phyloP scores from a whole-genome alignment of 2,888 invertebrate species.

The Cantharis rustica region DNA sequence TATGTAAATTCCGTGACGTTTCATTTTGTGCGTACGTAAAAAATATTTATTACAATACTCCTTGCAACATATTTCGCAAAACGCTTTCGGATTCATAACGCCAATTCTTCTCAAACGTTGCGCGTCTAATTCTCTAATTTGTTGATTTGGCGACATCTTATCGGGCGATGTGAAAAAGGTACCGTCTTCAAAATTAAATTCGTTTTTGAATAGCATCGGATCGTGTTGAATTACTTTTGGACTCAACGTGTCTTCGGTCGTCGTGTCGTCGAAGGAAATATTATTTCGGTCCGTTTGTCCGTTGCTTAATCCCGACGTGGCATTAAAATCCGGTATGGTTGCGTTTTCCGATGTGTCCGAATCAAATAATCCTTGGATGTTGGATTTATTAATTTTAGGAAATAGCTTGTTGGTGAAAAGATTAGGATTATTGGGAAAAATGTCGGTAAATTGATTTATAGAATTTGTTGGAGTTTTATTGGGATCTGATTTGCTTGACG shows the following conservation, averaged over 20 bases:
- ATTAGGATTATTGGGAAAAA: slow-evolving; percentile 64
- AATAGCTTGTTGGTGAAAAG: slow-evolving; percentile 76
- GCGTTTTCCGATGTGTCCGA: slow-evolving; percentile 42
- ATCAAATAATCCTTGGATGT: slow-evolving; percentile 39
- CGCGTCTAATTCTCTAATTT: slow-evolving; percentile 70
- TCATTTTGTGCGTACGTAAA: slow-evolving; percentile 88
- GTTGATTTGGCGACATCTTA: slow-evolving; percentile 51
- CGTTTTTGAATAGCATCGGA: slow-evolving; percentile 51
- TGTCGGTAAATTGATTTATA: slow-evolving; percentile 64
- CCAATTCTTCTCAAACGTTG: slow-evolving; percentile 79
- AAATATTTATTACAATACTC: slow-evolving; percentile 95
- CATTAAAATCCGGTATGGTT: slow-evolving; percentile 33
- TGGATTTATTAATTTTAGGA: slow-evolving; percentile 57
- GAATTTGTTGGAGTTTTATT: slow-evolving; percentile 37
- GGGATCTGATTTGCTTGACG: slow-evolving; percentile 38
- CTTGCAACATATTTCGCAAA: slow-evolving; percentile 91
- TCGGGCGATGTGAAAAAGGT: slow-evolving; percentile 47
- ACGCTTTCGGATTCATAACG: slow-evolving; percentile 85
- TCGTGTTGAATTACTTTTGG: slow-evolving; percentile 50
- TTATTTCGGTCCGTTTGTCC: slow-evolving; percentile 46
- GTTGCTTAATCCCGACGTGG: slow-evolving; percentile 42
- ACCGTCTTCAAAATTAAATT: slow-evolving; percentile 43
- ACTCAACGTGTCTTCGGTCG: slow-evolving; percentile 49
- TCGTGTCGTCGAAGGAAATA: slow-evolving; percentile 41
- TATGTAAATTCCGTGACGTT: slow-evolving; percentile 84